These are phyloP conservation scores for Paralvinella palmiformis DNA, from an alignment of 1,140 invertebrate genomes.

Conservation along the genomic window DNA sequence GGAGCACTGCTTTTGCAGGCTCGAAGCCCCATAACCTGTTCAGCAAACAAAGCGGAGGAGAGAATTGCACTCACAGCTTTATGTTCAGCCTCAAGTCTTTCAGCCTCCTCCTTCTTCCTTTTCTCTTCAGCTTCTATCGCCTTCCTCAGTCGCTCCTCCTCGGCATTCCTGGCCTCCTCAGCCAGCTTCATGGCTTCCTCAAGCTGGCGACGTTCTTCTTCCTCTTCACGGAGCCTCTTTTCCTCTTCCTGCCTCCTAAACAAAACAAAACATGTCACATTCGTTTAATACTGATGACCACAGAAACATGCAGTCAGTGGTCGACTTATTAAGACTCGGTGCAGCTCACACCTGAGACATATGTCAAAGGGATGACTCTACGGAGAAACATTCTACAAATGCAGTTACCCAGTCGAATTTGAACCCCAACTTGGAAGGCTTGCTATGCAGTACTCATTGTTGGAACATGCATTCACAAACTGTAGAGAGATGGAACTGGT, in stretches of 20 bases:
- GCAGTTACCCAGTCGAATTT: no score
- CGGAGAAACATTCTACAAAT: no score
- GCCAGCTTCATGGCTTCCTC: not conserved
- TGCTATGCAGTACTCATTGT: no score
- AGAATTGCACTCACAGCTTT: conserved; percentile 1
- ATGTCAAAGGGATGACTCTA: no score
- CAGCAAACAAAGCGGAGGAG: not conserved
- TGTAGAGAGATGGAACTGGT: no score
- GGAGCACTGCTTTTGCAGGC: no score
- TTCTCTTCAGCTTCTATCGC: conserved; percentile 7
- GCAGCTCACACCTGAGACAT: no score
- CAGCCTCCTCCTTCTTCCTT: conserved; percentile 5
- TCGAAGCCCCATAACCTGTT: not conserved
- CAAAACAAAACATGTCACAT: not conserved
- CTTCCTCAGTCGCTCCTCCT: conserved; percentile 7
- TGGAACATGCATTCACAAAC: no score
- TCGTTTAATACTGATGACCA: no score
- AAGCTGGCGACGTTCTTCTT: not conserved
- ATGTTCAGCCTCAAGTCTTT: conserved; percentile 3
- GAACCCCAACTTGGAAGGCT: no score
- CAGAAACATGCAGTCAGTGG: no score
- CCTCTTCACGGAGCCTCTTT: not conserved
- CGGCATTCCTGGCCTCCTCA: not conserved
- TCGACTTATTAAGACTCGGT: no score
- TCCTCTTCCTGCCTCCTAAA: not conserved